phyloP scores from a whole-genome alignment of 2,797 vertebrate species.

The Xiphophorus birchmanni region DNA sequence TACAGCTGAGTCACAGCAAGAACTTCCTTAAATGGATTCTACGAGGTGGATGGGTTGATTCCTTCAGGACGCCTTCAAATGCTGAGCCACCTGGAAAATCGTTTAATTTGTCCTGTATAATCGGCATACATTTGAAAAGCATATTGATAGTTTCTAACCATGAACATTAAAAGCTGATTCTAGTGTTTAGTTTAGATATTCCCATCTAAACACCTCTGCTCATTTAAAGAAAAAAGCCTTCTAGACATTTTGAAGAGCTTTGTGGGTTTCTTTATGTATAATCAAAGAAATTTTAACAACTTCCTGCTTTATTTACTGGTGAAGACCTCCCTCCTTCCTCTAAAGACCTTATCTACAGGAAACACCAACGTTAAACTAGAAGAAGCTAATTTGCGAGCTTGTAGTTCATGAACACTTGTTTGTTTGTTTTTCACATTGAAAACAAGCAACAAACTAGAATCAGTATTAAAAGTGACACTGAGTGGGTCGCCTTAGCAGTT shows the following conservation, averaged over 20 bases:
- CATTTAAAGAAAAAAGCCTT: not conserved
- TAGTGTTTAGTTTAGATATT: not conserved
- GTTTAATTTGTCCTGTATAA: no score
- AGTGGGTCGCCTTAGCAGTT: not conserved
- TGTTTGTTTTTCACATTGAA: not conserved
- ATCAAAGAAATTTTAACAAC: not conserved
- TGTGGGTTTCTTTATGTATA: not conserved
- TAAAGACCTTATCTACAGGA: not conserved
- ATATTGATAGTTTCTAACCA: not conserved
- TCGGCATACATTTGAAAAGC: not conserved
- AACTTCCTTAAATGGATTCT: not conserved
- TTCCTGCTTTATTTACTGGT: not conserved
- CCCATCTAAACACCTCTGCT: no score
- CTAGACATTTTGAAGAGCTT: conserved; percentile 3
- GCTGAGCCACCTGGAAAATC: not conserved
- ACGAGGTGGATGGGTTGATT: not conserved
- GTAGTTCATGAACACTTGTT: not conserved
- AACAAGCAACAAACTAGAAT: not conserved
- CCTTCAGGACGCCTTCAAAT: no score
- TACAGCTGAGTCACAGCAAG: not conserved
- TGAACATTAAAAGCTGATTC: not conserved
- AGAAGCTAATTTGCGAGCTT: conserved; percentile 16
- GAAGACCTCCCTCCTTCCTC: not conserved
- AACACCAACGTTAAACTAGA: conserved; percentile 37
- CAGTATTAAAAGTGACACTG: not conserved